Conservation (phyloP, 1,140 invertebrate genomes). For the Zaprionus kolodkinae region DNA sequence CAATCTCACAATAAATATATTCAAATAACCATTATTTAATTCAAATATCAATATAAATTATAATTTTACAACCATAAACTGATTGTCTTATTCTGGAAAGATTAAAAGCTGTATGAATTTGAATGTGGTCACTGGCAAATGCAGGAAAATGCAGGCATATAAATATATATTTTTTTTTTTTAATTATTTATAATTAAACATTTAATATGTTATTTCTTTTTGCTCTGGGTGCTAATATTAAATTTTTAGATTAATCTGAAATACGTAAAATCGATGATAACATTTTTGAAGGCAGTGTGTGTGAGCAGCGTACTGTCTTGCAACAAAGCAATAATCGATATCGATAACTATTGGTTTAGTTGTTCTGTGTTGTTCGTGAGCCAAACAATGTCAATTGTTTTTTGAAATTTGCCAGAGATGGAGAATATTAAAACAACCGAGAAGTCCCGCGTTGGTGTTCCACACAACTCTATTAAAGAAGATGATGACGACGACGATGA, state of each 20-base stretch:
- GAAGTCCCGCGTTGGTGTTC: background rate
- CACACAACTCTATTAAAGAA: background rate
- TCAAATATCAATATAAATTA: constrained; percentile 31
- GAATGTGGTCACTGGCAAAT: background rate
- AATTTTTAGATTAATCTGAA: no score
- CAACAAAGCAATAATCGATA: constrained; percentile 1
- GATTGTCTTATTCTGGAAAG: background rate
- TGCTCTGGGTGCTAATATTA: no score
- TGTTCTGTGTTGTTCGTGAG: constrained; percentile 12
- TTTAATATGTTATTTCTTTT: no score
- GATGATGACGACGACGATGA: background rate
- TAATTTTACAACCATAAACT: constrained; percentile 20
- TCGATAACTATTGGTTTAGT: constrained; percentile 19
- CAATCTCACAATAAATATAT: constrained; percentile 52
- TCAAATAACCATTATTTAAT: constrained; percentile 39
- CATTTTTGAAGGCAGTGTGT: background rate
- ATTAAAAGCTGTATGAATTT: background rate
- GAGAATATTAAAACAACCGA: constrained; percentile 14
- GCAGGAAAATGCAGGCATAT: no score
- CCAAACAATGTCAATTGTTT: constrained; percentile 27
- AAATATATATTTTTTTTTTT: no score
- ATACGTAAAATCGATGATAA: background rate
- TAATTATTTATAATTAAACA: no score
- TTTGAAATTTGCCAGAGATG: constrained; percentile 39
- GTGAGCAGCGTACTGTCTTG: constrained; percentile 2